Base-by-base conservation (phyloP, 2,888 invertebrate genomes). In the Meghimatium bilineatum region DNA sequence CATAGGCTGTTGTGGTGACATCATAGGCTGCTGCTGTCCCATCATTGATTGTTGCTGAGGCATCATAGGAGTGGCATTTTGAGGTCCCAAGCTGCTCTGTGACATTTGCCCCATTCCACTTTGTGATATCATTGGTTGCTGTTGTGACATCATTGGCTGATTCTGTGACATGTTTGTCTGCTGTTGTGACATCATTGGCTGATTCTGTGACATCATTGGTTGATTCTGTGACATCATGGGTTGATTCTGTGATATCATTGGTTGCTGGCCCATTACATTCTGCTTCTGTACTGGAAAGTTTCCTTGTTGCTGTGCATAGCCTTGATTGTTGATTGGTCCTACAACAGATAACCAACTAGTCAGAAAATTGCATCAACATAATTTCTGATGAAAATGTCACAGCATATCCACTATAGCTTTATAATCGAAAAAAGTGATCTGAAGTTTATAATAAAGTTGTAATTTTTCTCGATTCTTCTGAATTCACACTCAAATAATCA, bases 81-180 rank as follows among this genome's bases (percentile, higher is more conserved):
- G 71, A 36, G 79, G 83, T 17, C 74, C 78, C 66, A 83, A 72
- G n/a, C 56, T 79, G 60, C 79, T 74, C 49, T 79, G 79, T 63
- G 82, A 49, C 76, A 71, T 80, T 29, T 80, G 80, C 3, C 80
- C 71, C 71, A 80, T 72, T 12, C 80, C 60, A 38, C 72, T 72
- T 49, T 88, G 86, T 69, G 88, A 84, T 85, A 87, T 86, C 87
- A 87, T 87, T 36, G 87, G 85, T 74, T 88, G 88, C 74, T 86
- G 87, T 76, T 88, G 89, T 52, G 89, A 86, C 89, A 89, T 89
- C 86, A 87, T 87, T 14, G 88, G 88, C 69, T 84, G 87, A 67
- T 87, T 88, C 74, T 87, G 86, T 34, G 87, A 84, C 52, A 88
- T 85, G 87, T 88, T 88, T 87, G 88, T 87, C 63, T 88, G 85